phyloP scores from a whole-genome alignment of 2,888 invertebrate species.

The Heliconius cydno region DNA sequence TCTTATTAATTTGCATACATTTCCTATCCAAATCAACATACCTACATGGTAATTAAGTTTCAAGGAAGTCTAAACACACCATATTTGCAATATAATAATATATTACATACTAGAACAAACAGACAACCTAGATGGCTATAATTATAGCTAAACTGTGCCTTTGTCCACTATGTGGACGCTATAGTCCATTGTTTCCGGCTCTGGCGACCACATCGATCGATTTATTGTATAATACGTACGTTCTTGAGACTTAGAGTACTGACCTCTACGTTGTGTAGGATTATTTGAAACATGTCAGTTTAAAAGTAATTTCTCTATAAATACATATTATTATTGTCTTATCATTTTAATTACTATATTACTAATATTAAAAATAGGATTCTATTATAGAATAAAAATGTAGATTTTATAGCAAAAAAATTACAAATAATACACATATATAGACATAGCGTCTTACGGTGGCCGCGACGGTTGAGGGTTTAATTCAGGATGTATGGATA shows the following conservation, averaged over 20 bases:
- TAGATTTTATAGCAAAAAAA: too few species aligned
- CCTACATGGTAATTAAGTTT: constrained; percentile 26
- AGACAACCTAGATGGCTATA: constrained; percentile 72
- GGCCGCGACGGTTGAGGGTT: too few species aligned
- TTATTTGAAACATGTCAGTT: background rate
- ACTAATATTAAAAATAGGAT: too few species aligned
- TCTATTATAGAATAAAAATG: too few species aligned
- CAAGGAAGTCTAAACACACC: constrained; percentile 23
- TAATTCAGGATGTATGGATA: too few species aligned
- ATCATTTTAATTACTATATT: too few species aligned
- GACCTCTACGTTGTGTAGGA: background rate
- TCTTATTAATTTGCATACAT: background rate
- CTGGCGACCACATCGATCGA: constrained; percentile 64
- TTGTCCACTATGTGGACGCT: constrained; percentile 81
- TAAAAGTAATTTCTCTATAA: background rate
- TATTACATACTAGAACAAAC: constrained; percentile 51
- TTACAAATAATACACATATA: too few species aligned
- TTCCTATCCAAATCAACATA: background rate
- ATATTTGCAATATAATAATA: constrained; percentile 41
- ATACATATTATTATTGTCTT: background rate
- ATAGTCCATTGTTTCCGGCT: constrained; percentile 73
- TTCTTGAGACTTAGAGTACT: constrained; percentile 36
- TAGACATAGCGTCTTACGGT: too few species aligned
- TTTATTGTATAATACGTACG: constrained; percentile 51
- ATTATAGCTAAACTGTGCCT: constrained; percentile 72